Evolutionary conservation across 2,888 invertebrate species (phyloP), one percentile per base, ranked within the genome.

Genomic region (Drosophila cracens): DNA sequence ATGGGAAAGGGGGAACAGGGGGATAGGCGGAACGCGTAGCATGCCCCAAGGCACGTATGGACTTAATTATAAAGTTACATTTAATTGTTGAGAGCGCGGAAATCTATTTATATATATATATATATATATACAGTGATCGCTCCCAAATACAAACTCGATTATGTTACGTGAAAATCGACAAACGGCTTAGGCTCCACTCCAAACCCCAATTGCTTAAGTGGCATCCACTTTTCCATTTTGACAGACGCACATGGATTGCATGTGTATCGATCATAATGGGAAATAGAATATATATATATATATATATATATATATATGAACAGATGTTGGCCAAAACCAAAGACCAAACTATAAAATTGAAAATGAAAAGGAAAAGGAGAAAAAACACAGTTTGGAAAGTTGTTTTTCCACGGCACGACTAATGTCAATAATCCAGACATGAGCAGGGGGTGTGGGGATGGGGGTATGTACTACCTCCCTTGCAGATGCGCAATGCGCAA

Each of bases 21-120:
- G 13, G 21, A 4, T 4, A 21, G 13, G 21, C 8, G 21, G 16
- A 4, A 8, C 8, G 33, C 31, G 36, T 16, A 46, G 4, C 46
- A 46, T 46, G 51, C 51, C 46, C 27, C 18, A 51, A 63, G 81
- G 40, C 81, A 80, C 77, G 81, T 64, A 72, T 43, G 38, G 58
- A 76, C 81, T 65, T 62, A 64, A 78, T 72, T 72, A 78, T 76
- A 62, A 81, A 71, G 71, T 61, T 48, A 21, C 66, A 54, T 64
- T 58, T 77, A 77, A 77, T 77, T 81, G 77, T 56, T 71, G 56
- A 51, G 61, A 75, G 69, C 59, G 48, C 27, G 48, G 34, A 48
- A 52, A 65, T 34, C 21, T 46, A 46, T 46, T 46, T 25, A 27
- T 34, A 34, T 11, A 48, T 13, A 40, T 52, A 48, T 34, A 38